Conservation (phyloP, 1,140 invertebrate species). For the Apis cerana region DNA sequence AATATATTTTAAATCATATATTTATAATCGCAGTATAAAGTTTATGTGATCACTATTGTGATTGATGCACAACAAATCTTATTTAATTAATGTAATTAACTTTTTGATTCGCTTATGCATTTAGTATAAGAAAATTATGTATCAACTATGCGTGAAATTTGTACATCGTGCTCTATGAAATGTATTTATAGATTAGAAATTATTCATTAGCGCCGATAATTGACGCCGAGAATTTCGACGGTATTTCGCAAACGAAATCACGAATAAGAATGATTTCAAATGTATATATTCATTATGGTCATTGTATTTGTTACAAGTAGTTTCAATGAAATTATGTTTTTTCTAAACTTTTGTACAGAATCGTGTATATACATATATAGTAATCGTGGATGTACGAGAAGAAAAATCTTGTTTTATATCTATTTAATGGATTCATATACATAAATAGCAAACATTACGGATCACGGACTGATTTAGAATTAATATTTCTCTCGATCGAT, state of each 20-base stretch:
- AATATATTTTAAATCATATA: not conserved
- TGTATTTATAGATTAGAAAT: conserved; percentile 58
- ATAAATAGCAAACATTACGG: not conserved
- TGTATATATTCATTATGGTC: conserved; percentile 70
- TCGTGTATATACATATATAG: conserved; percentile 69
- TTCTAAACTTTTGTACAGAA: conserved; percentile 74
- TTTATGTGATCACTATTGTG: conserved; percentile 1
- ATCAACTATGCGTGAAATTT: conserved; percentile 46
- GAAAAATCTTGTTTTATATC: conserved; percentile 67
- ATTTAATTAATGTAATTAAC: conserved; percentile 7
- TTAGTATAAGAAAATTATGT: conserved; percentile 4
- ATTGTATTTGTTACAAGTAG: conserved; percentile 61
- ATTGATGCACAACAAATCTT: conserved; percentile 16
- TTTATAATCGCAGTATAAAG: not conserved
- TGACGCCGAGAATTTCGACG: conserved; percentile 20
- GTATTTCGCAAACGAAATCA: conserved; percentile 43
- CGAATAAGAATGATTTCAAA: conserved; percentile 36
- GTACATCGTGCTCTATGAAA: conserved; percentile 65
- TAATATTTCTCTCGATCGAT: conserved; percentile 24
- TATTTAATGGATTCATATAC: conserved; percentile 24
- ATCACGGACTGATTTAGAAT: conserved; percentile 39
- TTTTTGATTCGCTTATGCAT: not conserved
- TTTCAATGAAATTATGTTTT: conserved; percentile 59
- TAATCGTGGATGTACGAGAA: conserved; percentile 53
- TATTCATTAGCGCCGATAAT: not conserved